phyloP scores from a whole-genome alignment of 2,888 invertebrate genomes.

The Drosophila conformis region DNA sequence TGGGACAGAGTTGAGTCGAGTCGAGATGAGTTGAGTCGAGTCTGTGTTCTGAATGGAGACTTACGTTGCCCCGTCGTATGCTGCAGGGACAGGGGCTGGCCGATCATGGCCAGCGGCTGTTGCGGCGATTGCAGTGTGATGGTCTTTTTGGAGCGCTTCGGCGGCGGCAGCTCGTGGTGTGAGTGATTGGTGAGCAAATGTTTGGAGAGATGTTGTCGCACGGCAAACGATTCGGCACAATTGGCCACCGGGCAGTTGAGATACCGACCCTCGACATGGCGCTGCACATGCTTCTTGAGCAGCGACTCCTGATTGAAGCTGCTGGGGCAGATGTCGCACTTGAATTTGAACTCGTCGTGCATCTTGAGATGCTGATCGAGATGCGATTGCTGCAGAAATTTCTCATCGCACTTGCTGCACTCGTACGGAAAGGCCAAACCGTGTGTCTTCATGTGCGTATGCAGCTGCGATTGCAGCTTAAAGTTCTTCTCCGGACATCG shows the following conservation, averaged over 20 bases:
- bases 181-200: slow-evolving; percentile 85
- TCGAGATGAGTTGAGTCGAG: neutral
- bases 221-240: slow-evolving; percentile 85
- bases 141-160: slow-evolving; percentile 84
- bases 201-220: slow-evolving; percentile 85
- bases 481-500: slow-evolving; percentile 85
- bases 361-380: slow-evolving; percentile 85
- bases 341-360: slow-evolving; percentile 85
- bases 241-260: slow-evolving; percentile 84
- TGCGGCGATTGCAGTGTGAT: slow-evolving; percentile 81
- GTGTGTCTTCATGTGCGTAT: slow-evolving; percentile 85
- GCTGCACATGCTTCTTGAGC: slow-evolving; percentile 85
- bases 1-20: neutral
- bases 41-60: slow-evolving; percentile 36
- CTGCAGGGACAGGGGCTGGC: slow-evolving; percentile 84
- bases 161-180: slow-evolving; percentile 84
- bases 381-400: slow-evolving; percentile 85
- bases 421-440: slow-evolving; percentile 84
- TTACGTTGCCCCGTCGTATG: slow-evolving; percentile 84
- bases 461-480: slow-evolving; percentile 84
- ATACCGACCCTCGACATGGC: slow-evolving; percentile 85
- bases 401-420: slow-evolving; percentile 85
- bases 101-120: slow-evolving; percentile 84
- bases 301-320: slow-evolving; percentile 85
- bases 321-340: slow-evolving; percentile 85